Base-by-base conservation (phyloP, 2,797 vertebrate species). In the Adrianichthys oophorus region DNA sequence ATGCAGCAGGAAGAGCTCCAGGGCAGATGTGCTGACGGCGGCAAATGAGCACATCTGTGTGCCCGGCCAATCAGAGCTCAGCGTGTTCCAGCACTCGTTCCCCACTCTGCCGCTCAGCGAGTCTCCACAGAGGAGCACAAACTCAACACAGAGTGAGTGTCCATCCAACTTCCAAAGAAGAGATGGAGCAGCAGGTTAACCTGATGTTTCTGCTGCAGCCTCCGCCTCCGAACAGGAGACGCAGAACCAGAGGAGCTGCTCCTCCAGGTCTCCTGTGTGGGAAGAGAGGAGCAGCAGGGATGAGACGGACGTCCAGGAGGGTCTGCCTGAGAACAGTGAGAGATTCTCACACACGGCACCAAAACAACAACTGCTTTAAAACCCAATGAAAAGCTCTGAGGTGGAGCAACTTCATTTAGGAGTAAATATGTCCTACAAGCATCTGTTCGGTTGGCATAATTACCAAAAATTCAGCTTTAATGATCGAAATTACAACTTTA, bases 41-140 rank as follows among this genome's bases (percentile, higher is more conserved):
- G 32, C 32, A 12, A 7, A 91, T 52, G 53, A 63, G 73, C 92
- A 89, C 87, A 83, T 46, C 87, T 90, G 69, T 74, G 77, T 64
- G 45, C 89, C 92, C 89, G 87, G 92, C 92, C 90, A 94, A 90
- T 74, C 94, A 7, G 96, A 98, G n/a, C 92, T 93, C 70, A 91
- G 89, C 17, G 85, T 93, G 52, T 91, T 94, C 51, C 95, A 92
- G 32, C 93, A 95, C 79, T 94, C 96, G 70, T 93, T 93, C 48
- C 91, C 91, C 64, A 95, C 92, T 65, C 87, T 93, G 63, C 76
- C 93, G 17, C 69, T 73, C 14, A 92, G 91, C 57, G 87, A 72
- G 0, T 93, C 94, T 21, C 88, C 92, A 1, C 93, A 92, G 74
- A 94, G 94, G 92, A 95, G 93, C 93, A 91, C 17, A 65, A 69